phyloP scores from a whole-genome alignment of 2,797 vertebrate genomes.

The Phylloscopus collybita region DNA sequence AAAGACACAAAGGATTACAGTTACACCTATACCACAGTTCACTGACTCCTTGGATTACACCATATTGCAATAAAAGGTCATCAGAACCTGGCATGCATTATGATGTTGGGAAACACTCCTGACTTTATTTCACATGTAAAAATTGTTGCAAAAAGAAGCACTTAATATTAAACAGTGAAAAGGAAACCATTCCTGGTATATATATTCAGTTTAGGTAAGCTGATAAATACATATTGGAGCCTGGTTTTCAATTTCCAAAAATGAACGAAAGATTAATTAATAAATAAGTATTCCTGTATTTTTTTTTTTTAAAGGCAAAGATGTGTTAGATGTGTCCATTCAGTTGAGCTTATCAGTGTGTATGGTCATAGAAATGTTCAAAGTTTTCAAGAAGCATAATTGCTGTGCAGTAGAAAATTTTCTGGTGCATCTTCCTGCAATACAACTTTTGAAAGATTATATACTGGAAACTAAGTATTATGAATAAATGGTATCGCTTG shows the following conservation, averaged over 20 bases:
- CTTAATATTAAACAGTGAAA: background rate
- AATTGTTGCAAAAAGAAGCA: background rate
- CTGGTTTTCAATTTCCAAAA: background rate
- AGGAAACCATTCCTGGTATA: background rate
- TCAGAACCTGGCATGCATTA: background rate
- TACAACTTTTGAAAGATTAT: conserved; percentile 76
- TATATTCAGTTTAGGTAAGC: background rate
- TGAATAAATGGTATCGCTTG: conserved; percentile 63
- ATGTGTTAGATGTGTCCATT: background rate
- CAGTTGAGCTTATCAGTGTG: background rate
- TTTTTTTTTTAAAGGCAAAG: background rate
- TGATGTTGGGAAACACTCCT: background rate
- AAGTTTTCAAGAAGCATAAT: background rate
- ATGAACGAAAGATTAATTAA: background rate
- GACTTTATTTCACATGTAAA: background rate
- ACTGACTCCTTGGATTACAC: background rate
- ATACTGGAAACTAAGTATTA: conserved; percentile 68
- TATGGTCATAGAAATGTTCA: background rate
- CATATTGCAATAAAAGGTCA: background rate
- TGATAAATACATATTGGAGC: background rate
- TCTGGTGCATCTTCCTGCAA: background rate
- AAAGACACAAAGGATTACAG: conserved; percentile 4
- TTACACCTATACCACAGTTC: background rate
- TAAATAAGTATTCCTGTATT: background rate
- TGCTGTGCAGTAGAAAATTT: background rate